Evolutionary conservation across 2,113 vertebrate genomes (phyloP).

Genomic region (Empidonax traillii): DNA sequence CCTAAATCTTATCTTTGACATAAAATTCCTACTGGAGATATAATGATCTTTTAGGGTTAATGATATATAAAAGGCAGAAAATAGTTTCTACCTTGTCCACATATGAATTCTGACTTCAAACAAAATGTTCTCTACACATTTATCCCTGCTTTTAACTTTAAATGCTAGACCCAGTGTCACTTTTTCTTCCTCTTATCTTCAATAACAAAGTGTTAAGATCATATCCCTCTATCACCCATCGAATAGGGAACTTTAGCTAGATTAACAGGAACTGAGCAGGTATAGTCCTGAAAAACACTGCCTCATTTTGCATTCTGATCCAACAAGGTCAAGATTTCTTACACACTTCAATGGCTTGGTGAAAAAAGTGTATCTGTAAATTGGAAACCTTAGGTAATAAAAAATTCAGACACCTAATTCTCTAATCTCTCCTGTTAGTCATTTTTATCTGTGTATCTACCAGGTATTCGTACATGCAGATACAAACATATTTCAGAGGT

Average conservation of each 20-base stretch:
- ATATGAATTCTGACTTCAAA: not conserved
- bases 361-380: not conserved
- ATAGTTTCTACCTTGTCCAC: not conserved
- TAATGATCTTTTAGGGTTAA: not conserved
- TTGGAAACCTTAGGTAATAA: not conserved
- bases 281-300: not conserved
- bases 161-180: fast-evolving
- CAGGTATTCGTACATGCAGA: not conserved
- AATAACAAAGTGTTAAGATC: not conserved
- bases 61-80: not conserved
- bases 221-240: not conserved
- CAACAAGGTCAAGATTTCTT: not conserved
- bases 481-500: not conserved
- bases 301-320: not conserved
- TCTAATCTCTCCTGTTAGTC: not conserved
- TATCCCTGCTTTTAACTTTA: not conserved
- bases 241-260: not conserved
- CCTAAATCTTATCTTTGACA: not conserved
- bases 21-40: not conserved
- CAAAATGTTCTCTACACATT: not conserved
- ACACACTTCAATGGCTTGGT: not conserved
- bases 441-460: not conserved
- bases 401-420: not conserved
- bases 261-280: not conserved
- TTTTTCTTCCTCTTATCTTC: not conserved